These are phyloP conservation scores for Mastacembelus armatus DNA, from an alignment of 2,797 vertebrate species.

Conservation along the genomic window DNA sequence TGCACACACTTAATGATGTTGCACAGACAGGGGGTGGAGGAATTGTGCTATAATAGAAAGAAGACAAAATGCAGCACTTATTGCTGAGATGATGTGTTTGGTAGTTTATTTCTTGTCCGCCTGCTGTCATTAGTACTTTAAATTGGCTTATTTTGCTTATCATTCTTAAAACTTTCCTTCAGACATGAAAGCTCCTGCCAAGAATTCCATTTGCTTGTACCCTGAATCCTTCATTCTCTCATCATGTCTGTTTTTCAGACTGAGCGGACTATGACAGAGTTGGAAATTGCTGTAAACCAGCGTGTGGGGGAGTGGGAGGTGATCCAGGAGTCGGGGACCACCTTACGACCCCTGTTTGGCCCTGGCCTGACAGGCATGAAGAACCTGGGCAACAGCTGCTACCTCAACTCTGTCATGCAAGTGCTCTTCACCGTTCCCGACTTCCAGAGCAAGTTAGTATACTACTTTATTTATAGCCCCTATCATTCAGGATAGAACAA, in stretches of 20 bases:
- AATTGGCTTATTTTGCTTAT: slow-evolving; percentile 4
- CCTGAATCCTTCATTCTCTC: background rate
- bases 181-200: background rate
- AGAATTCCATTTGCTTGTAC: background rate
- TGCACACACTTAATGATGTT: slow-evolving; percentile 50
- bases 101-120: slow-evolving; percentile 8
- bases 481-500: background rate
- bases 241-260: slow-evolving; percentile 82
- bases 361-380: slow-evolving; percentile 95
- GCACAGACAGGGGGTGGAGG: slow-evolving; percentile 31
- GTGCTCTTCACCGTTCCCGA: slow-evolving; percentile 99
- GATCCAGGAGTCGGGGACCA: slow-evolving; percentile 96
- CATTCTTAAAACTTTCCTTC: background rate
- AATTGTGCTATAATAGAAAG: slow-evolving; percentile 5
- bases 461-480: background rate
- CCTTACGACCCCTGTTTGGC: slow-evolving; percentile 92
- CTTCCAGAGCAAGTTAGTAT: slow-evolving; percentile 94
- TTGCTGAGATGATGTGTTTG: slow-evolving; percentile 28
- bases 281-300: slow-evolving; percentile 99
- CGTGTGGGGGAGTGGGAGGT: slow-evolving; percentile 98
- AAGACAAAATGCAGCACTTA: slow-evolving; percentile 43
- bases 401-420: slow-evolving; percentile 99
- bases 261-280: slow-evolving; percentile 97
- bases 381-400: slow-evolving; percentile 99
- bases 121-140: slow-evolving; percentile 24